These are phyloP conservation scores for Barnardius zonarius DNA, from an alignment of 2,113 vertebrate species.

Conservation along the genomic window DNA sequence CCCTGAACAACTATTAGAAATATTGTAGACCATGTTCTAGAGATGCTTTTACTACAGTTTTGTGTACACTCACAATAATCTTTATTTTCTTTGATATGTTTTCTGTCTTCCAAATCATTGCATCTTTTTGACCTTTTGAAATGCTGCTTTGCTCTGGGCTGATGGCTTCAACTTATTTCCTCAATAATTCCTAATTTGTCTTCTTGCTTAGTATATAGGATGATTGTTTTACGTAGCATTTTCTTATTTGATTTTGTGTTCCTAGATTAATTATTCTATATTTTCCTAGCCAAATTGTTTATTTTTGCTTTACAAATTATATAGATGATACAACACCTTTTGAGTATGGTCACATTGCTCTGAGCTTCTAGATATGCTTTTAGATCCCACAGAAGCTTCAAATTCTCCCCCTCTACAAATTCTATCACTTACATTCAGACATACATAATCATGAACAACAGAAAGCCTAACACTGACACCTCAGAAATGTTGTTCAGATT, in stretches of 20 bases:
- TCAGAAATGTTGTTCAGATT: not conserved
- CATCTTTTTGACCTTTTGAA: not conserved
- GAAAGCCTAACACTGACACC: not conserved
- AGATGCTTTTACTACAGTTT: not conserved
- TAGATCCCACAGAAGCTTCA: not conserved
- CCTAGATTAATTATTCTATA: not conserved
- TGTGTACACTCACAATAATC: not conserved
- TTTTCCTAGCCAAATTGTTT: not conserved
- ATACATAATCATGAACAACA: not conserved
- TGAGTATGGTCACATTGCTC: not conserved
- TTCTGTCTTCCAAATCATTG: not conserved
- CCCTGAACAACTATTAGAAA: not conserved
- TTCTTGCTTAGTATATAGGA: not conserved
- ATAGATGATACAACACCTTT: not conserved
- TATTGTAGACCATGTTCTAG: not conserved
- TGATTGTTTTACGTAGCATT: not conserved
- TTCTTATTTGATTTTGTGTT: not conserved
- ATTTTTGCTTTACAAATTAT: not conserved
- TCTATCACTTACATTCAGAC: not conserved
- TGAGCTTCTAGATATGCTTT: not conserved
- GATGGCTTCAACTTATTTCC: not conserved
- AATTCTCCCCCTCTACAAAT: not conserved
- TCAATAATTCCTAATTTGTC: not conserved
- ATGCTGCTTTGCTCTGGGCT: not conserved
- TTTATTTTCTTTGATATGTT: not conserved